Percentiles rank a stretch among this genome's conserved stretches.
phyloP scores from a whole-genome alignment of 2,113 vertebrate species.

The Cebus imitator region DNA sequence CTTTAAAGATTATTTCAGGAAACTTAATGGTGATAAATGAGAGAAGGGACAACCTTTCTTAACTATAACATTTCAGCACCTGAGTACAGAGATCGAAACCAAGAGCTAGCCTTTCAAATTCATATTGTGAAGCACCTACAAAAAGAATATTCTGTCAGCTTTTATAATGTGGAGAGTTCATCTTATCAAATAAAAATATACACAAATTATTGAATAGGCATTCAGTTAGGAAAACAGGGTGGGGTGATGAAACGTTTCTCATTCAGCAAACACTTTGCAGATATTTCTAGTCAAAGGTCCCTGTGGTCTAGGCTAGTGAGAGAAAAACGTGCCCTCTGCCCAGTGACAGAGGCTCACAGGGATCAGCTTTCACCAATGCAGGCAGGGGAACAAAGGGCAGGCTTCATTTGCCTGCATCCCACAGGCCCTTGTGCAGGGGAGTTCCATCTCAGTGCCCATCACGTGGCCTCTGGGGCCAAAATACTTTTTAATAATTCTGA shows the following conservation, averaged over 20 bases:
- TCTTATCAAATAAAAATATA: not conserved
- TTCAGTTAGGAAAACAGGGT: not conserved
- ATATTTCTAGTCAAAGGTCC: not conserved
- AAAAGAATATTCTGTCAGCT: not conserved
- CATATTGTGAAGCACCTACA: not conserved
- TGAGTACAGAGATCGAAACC: conserved; percentile 27
- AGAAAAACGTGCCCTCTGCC: not conserved
- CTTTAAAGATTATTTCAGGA: conserved; percentile 23
- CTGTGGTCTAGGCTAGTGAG: not conserved
- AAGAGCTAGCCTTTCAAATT: not conserved
- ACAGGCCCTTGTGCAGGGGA: not conserved
- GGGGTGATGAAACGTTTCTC: not conserved
- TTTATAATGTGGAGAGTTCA: not conserved
- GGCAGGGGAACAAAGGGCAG: conserved; percentile 50
- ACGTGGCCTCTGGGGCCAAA: not conserved
- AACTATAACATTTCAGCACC: conserved; percentile 31
- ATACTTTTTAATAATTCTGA: conserved; percentile 49
- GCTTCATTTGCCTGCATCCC: not conserved
- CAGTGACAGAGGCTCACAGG: not conserved
- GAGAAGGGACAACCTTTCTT: conserved; percentile 32
- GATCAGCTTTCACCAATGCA: conserved; percentile 31
- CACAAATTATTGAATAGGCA: not conserved
- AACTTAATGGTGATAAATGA: not conserved
- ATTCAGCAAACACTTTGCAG: not conserved
- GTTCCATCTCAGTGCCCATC: conserved; percentile 10